Evolutionary conservation across 2,797 vertebrate genomes (phyloP).

Genomic region (Liparis tanakae): DNA sequence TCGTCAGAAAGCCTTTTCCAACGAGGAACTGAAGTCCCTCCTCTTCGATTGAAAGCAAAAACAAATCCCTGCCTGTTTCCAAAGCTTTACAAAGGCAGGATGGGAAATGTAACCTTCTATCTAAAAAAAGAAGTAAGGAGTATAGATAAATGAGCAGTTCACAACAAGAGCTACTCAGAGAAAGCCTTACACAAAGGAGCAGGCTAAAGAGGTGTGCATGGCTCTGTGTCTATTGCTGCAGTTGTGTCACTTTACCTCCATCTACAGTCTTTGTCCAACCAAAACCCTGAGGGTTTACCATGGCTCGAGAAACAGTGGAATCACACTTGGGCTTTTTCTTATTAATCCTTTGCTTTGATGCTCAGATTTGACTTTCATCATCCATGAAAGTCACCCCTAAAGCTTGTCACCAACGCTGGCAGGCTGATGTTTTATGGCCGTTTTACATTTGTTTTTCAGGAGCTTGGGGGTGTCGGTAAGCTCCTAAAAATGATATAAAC

Average conservation of each 20-base stretch:
- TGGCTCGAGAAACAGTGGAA: constrained; percentile 15
- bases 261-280: constrained; percentile 17
- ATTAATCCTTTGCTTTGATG: constrained; percentile 41
- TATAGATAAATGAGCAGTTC: constrained; percentile 15
- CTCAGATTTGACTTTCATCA: constrained; percentile 50
- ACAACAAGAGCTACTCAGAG: neutral
- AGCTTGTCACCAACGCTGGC: constrained; percentile 27
- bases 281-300: constrained; percentile 27
- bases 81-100: constrained; percentile 3
- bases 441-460: constrained; percentile 39
- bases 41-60: neutral
- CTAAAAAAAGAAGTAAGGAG: neutral
- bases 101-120: constrained; percentile 5
- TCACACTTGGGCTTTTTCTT: constrained; percentile 6
- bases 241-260: constrained; percentile 12
- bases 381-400: constrained; percentile 32
- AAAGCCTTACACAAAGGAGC: neutral
- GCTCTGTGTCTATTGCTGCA: constrained; percentile 27
- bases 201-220: constrained; percentile 1
- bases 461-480: constrained; percentile 9
- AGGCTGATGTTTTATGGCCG: constrained; percentile 19
- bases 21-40: too few relatives aligned
- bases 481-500: neutral
- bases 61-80: neutral
- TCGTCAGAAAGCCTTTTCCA: too few relatives aligned